Percentiles rank a stretch among this genome's conserved stretches.
Evolutionary conservation across 2,113 vertebrate genomes (phyloP).

Genomic region (Galemys pyrenaicus): DNA sequence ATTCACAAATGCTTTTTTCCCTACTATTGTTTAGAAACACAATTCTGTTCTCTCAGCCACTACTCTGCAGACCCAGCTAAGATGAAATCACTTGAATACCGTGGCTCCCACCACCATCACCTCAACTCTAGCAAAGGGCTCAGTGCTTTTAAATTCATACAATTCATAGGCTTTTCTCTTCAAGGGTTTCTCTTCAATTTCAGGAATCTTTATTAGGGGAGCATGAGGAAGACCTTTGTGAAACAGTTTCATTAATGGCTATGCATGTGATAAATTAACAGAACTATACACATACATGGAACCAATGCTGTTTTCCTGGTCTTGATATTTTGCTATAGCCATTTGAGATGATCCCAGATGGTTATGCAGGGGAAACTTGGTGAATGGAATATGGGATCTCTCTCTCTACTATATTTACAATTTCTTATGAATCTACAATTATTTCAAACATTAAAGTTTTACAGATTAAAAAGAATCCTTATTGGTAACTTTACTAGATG

Average conservation of each 20-base stretch:
- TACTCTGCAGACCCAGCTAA: not conserved
- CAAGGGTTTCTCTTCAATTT: constrained; percentile 8
- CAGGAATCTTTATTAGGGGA: not conserved
- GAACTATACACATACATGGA: too few relatives aligned
- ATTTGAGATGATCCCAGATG: too few relatives aligned
- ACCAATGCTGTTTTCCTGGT: too few relatives aligned
- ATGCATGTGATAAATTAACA: too few relatives aligned
- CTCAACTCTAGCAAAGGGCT: not conserved
- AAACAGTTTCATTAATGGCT: too few relatives aligned
- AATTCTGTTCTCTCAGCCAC: not conserved
- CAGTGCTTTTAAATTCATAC: not conserved
- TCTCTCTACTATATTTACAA: not conserved
- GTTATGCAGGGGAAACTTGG: too few relatives aligned
- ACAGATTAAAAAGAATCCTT: not conserved
- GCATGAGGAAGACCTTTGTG: too few relatives aligned
- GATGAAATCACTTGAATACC: not conserved
- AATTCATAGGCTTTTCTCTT: not conserved
- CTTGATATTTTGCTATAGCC: too few relatives aligned
- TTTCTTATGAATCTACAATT: not conserved
- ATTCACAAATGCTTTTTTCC: not conserved
- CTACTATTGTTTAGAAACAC: not conserved
- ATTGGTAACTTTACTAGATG: not conserved
- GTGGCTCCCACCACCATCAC: not conserved
- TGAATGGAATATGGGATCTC: not conserved
- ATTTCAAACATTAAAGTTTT: not conserved